Evolutionary conservation across 2,113 vertebrate species (phyloP).

Genomic region (Pelodiscus sinensis): DNA sequence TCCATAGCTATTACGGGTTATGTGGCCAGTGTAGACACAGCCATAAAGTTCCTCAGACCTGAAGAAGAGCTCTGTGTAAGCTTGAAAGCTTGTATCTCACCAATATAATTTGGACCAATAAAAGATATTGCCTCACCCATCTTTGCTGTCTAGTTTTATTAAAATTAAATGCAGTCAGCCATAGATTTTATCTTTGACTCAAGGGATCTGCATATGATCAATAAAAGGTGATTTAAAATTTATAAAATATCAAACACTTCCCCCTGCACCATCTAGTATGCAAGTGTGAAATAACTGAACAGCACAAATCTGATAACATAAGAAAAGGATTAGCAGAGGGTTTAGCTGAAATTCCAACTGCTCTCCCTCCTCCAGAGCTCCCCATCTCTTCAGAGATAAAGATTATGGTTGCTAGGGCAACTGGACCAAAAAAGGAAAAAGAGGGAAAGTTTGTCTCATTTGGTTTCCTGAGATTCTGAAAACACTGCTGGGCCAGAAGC

Average conservation of each 20-base stretch:
- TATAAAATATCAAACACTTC: slow-evolving; percentile 35
- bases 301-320: slow-evolving; percentile 53
- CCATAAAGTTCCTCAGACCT: background rate
- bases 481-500: slow-evolving; percentile 53
- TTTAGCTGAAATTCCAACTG: slow-evolving; percentile 64
- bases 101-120: background rate
- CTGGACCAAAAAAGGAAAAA: slow-evolving; percentile 74
- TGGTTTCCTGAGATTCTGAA: slow-evolving; percentile 69
- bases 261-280: slow-evolving; percentile 15
- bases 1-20: too few relatives aligned
- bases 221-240: background rate
- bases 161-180: background rate
- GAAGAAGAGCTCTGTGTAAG: background rate
- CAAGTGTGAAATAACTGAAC: slow-evolving; percentile 60
- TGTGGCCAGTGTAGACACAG: too few relatives aligned
- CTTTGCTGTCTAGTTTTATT: background rate
- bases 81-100: background rate
- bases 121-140: background rate
- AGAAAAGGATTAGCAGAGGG: slow-evolving; percentile 62
- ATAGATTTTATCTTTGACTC: slow-evolving; percentile 31
- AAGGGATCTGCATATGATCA: background rate
- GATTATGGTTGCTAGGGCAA: slow-evolving; percentile 91
- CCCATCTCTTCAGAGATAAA: slow-evolving; percentile 79
- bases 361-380: slow-evolving; percentile 70
- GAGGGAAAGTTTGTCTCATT: slow-evolving; percentile 76